Percentiles rank a stretch among this genome's conserved stretches.
Conservation (phyloP, 2,113 vertebrate species). For the Chaetodon trifascialis region DNA sequence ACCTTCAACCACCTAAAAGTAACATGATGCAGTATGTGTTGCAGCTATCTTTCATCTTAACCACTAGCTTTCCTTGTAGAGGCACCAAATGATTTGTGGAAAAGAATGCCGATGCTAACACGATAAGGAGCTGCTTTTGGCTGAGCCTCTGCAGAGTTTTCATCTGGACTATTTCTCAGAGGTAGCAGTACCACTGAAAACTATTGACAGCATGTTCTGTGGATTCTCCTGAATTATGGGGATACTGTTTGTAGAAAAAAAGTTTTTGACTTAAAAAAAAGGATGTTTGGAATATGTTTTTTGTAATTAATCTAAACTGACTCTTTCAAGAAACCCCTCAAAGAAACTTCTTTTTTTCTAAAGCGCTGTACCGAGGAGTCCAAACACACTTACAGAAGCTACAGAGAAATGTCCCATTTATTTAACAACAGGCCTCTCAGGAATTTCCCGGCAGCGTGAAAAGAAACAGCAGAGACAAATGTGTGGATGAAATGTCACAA, state of each 20-base stretch:
- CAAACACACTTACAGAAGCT: neutral
- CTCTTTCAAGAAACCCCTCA: neutral
- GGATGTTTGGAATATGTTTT: no score
- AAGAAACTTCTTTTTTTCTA: neutral
- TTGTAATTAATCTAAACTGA: neutral
- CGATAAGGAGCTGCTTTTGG: neutral
- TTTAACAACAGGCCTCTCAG: constrained; percentile 51
- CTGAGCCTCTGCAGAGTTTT: no score
- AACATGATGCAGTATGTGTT: neutral
- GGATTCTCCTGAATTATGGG: no score
- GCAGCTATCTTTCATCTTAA: neutral
- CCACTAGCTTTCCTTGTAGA: neutral
- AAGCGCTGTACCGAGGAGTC: neutral
- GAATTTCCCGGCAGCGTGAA: constrained; percentile 54
- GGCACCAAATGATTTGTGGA: neutral
- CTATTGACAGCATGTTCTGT: no score
- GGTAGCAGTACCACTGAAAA: no score
- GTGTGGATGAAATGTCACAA: constrained; percentile 50
- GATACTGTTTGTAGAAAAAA: no score
- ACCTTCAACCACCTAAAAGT: neutral
- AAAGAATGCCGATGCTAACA: neutral
- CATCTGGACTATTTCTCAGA: no score
- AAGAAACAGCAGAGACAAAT: constrained; percentile 56
- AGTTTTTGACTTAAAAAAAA: no score
- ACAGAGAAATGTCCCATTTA: constrained; percentile 30